Evolutionary conservation across 2,113 vertebrate genomes (phyloP), one percentile per base, ranked within the genome.

Genomic region (Saguinus midas): DNA sequence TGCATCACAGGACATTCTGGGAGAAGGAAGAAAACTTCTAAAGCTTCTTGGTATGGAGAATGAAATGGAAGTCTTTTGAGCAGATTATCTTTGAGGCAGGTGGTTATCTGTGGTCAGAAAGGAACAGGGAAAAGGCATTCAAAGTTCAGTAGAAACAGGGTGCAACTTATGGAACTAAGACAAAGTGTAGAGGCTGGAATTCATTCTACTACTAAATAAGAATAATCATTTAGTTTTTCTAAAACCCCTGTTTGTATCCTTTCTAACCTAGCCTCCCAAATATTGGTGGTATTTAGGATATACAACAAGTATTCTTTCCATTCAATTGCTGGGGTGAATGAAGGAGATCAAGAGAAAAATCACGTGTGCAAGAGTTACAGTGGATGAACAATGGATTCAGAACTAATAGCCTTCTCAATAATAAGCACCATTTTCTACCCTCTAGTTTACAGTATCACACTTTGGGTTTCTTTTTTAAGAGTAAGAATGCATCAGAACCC

Each of bases 21-120:
- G 68, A 98, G 96, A 68, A 98, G 85, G 35, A 98, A 79, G 83
- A 98, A 98, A 76, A 97, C 9, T 55, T 78, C 94, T 70, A 98
- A 50, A 45, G 98, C 97, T 96, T 98, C 98, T 88, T 82, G 94
- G 58, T 97, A 92, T 66, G 58, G 55, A 88, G 98, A 97, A 94
- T 32, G 23, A 72, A 78, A 48, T 4, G 97, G 96, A 64, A 98
- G 96, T 37, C 37, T 91, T 95, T 82, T 97, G 48, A 98, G 68
- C 76, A 98, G 93, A 73, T 90, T 72, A 66, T 96, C 90, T 55
- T 8, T 91, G 45, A 98, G 90, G 91, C 82, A 94, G 21, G 82
- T 93, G 43, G n/a, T 94, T 91, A 98, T 97, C 98, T 98, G 91
- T 70, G 43, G 87, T 72, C 40, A 90, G 68, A 96, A 96, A 94